Percentiles rank a stretch among this genome's conserved stretches.
Conservation (phyloP, 2,797 vertebrate genomes). For the Eremophila alpestris region DNA sequence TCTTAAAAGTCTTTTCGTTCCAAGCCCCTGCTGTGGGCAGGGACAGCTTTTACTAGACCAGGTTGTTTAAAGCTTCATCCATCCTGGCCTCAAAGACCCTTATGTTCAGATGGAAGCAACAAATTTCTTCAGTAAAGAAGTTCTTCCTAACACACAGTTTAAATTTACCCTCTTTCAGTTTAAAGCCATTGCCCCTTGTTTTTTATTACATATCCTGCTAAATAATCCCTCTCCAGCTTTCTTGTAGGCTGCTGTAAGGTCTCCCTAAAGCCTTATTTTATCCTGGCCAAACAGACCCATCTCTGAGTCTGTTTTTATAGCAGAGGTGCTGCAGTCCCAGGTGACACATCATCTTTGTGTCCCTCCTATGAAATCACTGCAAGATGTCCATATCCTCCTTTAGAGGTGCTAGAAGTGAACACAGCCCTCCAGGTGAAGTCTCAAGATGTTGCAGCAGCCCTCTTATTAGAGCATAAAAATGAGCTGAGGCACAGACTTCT, state of each 20-base stretch:
- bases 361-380: background rate
- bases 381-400: background rate
- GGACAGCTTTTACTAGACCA: background rate
- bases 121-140: background rate
- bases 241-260: background rate
- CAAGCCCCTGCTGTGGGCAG: background rate
- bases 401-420: background rate
- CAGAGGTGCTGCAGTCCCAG: background rate
- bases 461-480: too few relatives aligned
- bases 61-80: background rate
- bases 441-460: background rate
- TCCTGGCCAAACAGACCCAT: background rate
- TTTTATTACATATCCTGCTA: background rate
- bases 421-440: accelerated
- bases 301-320: background rate
- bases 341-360: background rate
- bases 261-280: background rate
- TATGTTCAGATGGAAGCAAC: background rate
- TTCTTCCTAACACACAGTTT: background rate
- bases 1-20: background rate
- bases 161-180: background rate
- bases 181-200: background rate
- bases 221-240: background rate
- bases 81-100: background rate
- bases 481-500: too few relatives aligned